phyloP scores from a whole-genome alignment of 1,140 invertebrate species.

The Brachionus manjavacas region DNA sequence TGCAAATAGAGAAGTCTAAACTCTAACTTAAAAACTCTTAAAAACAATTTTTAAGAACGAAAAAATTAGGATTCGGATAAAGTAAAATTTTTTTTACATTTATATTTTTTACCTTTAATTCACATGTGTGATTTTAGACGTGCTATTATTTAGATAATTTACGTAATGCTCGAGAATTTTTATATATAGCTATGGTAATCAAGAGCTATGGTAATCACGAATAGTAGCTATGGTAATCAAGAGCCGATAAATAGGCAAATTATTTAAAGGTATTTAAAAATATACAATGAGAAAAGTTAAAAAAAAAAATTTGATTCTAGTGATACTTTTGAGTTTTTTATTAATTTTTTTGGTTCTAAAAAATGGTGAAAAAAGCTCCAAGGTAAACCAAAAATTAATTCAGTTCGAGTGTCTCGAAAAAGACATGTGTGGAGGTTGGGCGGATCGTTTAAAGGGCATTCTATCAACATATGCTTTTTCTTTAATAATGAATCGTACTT shows the following conservation, averaged over 20 bases:
- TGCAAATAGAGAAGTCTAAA: too few species aligned
- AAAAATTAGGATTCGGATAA: too few species aligned
- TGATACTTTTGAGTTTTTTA: background rate
- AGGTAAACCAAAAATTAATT: background rate
- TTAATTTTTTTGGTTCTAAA: background rate
- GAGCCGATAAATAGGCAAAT: background rate
- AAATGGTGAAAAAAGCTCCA: background rate
- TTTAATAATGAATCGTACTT: background rate
- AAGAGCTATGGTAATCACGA: too few species aligned
- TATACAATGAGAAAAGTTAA: background rate
- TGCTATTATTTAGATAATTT: background rate
- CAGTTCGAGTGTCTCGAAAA: background rate
- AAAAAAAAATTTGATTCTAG: background rate
- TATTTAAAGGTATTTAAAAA: background rate
- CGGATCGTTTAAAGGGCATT: conserved; percentile 15
- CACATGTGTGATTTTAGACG: background rate
- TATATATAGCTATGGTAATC: background rate
- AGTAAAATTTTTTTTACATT: too few species aligned
- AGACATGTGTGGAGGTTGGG: conserved; percentile 18
- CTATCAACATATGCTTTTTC: conserved; percentile 38
- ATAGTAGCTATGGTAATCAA: background rate
- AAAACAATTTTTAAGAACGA: too few species aligned
- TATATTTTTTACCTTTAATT: too few species aligned
- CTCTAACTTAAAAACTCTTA: too few species aligned
- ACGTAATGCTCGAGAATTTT: background rate